These are phyloP conservation scores for Epizoanthus illoricatus DNA, from an alignment of 92 coral and sea anemone species.

Conservation along the genomic window DNA sequence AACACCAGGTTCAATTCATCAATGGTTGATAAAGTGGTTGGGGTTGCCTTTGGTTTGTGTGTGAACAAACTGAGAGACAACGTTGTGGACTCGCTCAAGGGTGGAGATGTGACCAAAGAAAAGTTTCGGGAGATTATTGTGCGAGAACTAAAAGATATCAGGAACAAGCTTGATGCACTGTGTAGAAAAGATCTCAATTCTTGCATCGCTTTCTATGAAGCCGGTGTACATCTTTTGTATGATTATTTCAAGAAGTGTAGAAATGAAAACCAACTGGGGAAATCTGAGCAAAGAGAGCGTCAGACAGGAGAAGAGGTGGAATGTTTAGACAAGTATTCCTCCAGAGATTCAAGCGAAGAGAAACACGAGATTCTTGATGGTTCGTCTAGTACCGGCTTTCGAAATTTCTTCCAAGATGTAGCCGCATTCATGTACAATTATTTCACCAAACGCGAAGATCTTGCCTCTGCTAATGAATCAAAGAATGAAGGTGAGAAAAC, in stretches of 20 bases:
- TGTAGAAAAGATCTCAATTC: conserved; percentile 28
- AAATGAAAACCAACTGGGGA: not conserved
- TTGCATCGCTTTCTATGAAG: conserved; percentile 22
- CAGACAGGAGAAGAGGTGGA: not conserved
- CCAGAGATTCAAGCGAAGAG: not conserved
- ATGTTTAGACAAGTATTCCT: not conserved
- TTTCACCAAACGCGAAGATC: no score
- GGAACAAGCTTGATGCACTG: conserved; percentile 29
- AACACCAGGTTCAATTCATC: not conserved
- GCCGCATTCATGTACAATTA: no score
- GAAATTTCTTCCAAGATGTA: not conserved
- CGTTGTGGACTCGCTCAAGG: conserved; percentile 19
- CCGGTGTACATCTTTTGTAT: conserved; percentile 29
- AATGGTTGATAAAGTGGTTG: not conserved
- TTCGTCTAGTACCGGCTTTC: no score
- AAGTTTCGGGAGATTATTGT: conserved; percentile 36
- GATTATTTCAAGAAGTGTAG: conserved; percentile 12
- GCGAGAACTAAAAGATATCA: conserved; percentile 32
- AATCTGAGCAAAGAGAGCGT: not conserved
- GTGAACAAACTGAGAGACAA: conserved; percentile 22
- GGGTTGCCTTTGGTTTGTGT: not conserved
- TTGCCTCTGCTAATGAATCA: no score
- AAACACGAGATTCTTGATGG: no score
- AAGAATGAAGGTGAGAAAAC: no score
- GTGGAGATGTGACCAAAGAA: conserved; percentile 23